Percentiles rank a stretch among this genome's conserved stretches.
phyloP scores from a whole-genome alignment of 2,888 invertebrate genomes.

The Eupithecia pulchellata region DNA sequence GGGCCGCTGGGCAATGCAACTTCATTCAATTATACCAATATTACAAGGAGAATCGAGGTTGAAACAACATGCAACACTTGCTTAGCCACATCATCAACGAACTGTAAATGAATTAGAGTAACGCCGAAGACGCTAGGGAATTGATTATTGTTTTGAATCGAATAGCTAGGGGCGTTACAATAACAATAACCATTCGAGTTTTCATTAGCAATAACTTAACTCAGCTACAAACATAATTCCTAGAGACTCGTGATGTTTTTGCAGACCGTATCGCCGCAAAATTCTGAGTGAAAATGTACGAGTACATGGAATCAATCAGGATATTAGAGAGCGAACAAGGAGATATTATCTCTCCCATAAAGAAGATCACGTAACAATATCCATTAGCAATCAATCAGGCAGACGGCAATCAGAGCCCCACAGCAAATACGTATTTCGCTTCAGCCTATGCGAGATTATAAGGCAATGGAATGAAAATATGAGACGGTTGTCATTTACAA shows the following conservation, averaged over 20 bases:
- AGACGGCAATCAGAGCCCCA: slow-evolving; percentile 56
- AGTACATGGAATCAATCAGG: slow-evolving; percentile 52
- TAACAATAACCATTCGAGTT: slow-evolving; percentile 69
- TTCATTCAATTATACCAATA: slow-evolving; percentile 47
- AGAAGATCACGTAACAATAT: slow-evolving; percentile 61
- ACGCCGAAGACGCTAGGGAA: slow-evolving; percentile 31
- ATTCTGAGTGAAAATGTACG: slow-evolving; percentile 49
- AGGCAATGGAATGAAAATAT: slow-evolving; percentile 58
- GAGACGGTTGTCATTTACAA: slow-evolving; percentile 64
- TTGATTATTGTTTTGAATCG: slow-evolving; percentile 57
- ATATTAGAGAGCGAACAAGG: slow-evolving; percentile 42
- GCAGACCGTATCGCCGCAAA: slow-evolving; percentile 45
- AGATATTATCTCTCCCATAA: slow-evolving; percentile 53
- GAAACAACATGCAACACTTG: slow-evolving; percentile 51
- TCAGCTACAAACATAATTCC: slow-evolving; percentile 58
- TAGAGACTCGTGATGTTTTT: slow-evolving; percentile 54
- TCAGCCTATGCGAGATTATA: slow-evolving; percentile 58
- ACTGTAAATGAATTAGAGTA: slow-evolving; percentile 33
- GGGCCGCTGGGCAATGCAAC: slow-evolving; percentile 57
- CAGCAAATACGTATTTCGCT: slow-evolving; percentile 55
- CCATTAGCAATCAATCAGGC: slow-evolving; percentile 70
- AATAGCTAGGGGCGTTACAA: slow-evolving; percentile 61
- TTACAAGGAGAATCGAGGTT: slow-evolving; percentile 53
- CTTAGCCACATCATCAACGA: slow-evolving; percentile 19
- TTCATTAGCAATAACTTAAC: slow-evolving; percentile 79